A percentile compares a stretch with the other conserved stretches of the same genome.
These are phyloP conservation scores for Paramormyrops hopkinsi DNA, from an alignment of 2,797 vertebrate genomes.

Conservation along the genomic window DNA sequence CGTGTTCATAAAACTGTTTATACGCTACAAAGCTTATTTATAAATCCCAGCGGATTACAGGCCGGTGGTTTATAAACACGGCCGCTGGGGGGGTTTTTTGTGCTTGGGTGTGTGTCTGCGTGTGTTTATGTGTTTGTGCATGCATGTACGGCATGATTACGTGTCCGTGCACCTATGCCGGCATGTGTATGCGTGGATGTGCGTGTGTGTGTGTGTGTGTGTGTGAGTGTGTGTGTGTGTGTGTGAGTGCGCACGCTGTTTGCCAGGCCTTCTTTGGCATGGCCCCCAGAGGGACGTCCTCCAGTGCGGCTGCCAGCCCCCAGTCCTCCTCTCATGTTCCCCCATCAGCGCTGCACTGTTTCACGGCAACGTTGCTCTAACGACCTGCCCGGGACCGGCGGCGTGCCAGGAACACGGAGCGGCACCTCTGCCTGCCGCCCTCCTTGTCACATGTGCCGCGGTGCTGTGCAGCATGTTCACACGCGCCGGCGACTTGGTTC, in stretches of 20 bases:
- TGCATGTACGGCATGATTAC: neutral
- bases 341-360: neutral
- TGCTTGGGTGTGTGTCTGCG: neutral
- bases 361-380: neutral
- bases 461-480: neutral
- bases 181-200: neutral
- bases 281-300: neutral
- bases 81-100: constrained; percentile 8
- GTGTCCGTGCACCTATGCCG: neutral
- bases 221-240: neutral
- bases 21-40: constrained; percentile 71
- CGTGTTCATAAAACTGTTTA: constrained; percentile 69
- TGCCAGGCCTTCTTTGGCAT: neutral
- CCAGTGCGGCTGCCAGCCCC: neutral
- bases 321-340: neutral
- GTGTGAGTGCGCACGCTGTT: neutral
- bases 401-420: neutral
- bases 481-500: neutral
- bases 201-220: neutral
- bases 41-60: constrained; percentile 66
- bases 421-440: neutral
- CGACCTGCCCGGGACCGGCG: neutral
- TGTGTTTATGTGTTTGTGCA: neutral
- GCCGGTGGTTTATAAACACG: constrained; percentile 48
- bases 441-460: neutral